Evolutionary conservation across 2,113 vertebrate species (phyloP).

Genomic region (Puffinus mauretanicus): DNA sequence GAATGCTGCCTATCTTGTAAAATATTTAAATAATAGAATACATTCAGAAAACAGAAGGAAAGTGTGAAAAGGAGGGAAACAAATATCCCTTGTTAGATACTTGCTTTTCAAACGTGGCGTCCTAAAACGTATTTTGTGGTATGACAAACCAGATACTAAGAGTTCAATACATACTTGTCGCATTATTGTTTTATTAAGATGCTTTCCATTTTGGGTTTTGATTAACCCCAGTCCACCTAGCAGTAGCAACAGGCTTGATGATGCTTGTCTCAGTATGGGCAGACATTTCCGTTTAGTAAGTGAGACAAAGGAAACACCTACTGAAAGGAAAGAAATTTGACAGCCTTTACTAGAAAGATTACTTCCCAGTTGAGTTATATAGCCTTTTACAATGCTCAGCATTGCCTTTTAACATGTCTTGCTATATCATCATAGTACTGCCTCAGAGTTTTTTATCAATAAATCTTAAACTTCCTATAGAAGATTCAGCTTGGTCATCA

Average conservation of each 20-base stretch:
- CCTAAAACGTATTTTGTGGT: neutral
- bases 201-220: neutral
- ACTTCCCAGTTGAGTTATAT: neutral
- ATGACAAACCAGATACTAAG: neutral
- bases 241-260: neutral
- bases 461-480: neutral
- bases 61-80: neutral
- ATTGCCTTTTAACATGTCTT: neutral
- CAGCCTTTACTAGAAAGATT: neutral
- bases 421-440: neutral
- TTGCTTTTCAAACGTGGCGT: neutral
- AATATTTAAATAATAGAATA: slow-evolving; percentile 1
- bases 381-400: neutral
- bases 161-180: neutral
- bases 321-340: neutral
- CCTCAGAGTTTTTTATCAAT: neutral
- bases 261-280: neutral
- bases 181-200: neutral
- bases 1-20: neutral
- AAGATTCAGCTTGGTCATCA: neutral
- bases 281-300: neutral
- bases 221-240: neutral
- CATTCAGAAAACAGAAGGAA: neutral
- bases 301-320: neutral
- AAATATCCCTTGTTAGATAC: neutral